phyloP scores from a whole-genome alignment of 2,797 vertebrate species.

The Enteromius viviparus region DNA sequence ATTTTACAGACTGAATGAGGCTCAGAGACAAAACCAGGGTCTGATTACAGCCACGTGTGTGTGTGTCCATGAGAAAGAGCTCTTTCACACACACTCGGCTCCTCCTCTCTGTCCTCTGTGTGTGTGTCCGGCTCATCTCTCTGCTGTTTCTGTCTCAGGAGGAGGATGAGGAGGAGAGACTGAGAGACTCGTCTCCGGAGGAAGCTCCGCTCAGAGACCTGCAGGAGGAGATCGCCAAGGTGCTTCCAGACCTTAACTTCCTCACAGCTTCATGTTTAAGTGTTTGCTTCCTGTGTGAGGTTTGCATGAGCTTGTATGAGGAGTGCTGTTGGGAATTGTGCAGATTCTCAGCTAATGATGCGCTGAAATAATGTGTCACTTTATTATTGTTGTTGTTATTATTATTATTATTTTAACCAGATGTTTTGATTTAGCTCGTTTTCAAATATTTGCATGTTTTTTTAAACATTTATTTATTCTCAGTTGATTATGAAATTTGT shows the following conservation, averaged over 20 bases:
- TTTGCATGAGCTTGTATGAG: neutral
- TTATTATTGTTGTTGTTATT: neutral
- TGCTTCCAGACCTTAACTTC: conserved; percentile 55
- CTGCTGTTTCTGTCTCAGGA: conserved; percentile 27
- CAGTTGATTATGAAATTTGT: too few species aligned
- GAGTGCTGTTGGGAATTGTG: neutral
- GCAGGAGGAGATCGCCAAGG: conserved; percentile 94
- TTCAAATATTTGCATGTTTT: too few species aligned
- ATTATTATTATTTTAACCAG: neutral
- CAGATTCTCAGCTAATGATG: neutral
- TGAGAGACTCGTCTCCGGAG: conserved; percentile 75
- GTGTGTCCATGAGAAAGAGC: neutral
- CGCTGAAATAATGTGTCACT: neutral
- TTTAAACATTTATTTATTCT: too few species aligned
- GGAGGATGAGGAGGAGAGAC: conserved; percentile 66
- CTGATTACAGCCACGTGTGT: neutral
- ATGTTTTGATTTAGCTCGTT: neutral
- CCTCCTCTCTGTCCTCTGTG: conserved; percentile 30
- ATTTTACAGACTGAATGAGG: neutral
- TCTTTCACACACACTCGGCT: neutral
- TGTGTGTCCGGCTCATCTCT: neutral
- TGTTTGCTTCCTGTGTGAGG: neutral
- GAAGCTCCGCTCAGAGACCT: conserved; percentile 65
- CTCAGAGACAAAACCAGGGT: neutral
- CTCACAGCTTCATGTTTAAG: too few species aligned